A percentile compares a stretch with the other conserved stretches of the same genome.
Evolutionary conservation across 1,140 invertebrate species (phyloP).

Genomic region (Uloborus diversus): DNA sequence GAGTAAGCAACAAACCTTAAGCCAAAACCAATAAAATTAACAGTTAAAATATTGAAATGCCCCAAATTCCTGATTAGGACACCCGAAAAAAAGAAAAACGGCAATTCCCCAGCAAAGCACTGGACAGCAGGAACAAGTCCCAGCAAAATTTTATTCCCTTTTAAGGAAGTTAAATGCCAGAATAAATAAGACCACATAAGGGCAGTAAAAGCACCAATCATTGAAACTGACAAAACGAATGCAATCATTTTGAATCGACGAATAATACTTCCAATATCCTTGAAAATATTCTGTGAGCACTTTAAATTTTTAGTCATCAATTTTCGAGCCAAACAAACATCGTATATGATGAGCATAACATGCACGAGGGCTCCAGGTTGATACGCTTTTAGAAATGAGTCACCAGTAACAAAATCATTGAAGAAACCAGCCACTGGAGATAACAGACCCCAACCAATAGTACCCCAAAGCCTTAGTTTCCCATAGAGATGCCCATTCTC

Average conservation of each 20-base stretch:
- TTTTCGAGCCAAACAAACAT: slow-evolving; percentile 68
- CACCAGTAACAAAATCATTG: slow-evolving; percentile 21
- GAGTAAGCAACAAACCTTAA: slow-evolving; percentile 85
- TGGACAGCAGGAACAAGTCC: slow-evolving; percentile 81
- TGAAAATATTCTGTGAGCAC: slow-evolving; percentile 50
- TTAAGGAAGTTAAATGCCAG: slow-evolving; percentile 62
- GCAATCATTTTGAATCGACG: slow-evolving; percentile 73
- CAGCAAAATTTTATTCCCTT: slow-evolving; percentile 74
- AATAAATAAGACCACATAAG: slow-evolving; percentile 88
- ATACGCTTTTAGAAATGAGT: slow-evolving; percentile 77
- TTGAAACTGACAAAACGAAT: slow-evolving; percentile 80
- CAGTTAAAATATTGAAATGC: slow-evolving; percentile 81
- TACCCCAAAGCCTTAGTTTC: slow-evolving; percentile 78
- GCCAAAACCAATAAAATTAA: slow-evolving; percentile 69
- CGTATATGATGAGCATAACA: slow-evolving; percentile 67
- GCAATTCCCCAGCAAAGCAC: slow-evolving; percentile 86
- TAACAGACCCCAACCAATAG: slow-evolving; percentile 59
- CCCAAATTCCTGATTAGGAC: slow-evolving; percentile 82
- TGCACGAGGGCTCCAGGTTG: slow-evolving; percentile 72
- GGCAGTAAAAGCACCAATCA: slow-evolving; percentile 83
- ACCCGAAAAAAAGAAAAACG: slow-evolving; percentile 87
- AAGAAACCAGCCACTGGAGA: slow-evolving; percentile 48
- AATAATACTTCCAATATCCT: slow-evolving; percentile 72
- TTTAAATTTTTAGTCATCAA: slow-evolving; percentile 40
- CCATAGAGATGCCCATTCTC: slow-evolving; percentile 71